phyloP scores from a whole-genome alignment of 2,113 vertebrate species.

The Aspidoscelis tigris region DNA sequence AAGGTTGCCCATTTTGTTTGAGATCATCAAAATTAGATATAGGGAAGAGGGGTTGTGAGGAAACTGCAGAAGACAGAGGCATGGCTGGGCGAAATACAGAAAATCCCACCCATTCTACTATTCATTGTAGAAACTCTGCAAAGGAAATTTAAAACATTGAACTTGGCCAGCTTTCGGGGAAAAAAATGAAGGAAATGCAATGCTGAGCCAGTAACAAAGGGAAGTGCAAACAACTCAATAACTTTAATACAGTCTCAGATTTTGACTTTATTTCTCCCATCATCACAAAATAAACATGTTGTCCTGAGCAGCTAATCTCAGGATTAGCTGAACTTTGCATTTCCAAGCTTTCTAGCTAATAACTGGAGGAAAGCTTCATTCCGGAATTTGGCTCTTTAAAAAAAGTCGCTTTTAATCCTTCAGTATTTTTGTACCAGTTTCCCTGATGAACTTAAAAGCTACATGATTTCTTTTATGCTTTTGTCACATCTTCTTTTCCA shows the following conservation, averaged over 20 bases:
- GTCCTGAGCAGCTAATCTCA: slow-evolving; percentile 17
- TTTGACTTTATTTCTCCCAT: neutral
- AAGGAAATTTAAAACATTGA: neutral
- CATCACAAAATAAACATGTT: slow-evolving; percentile 20
- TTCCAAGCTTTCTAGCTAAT: slow-evolving; percentile 11
- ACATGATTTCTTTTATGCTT: neutral
- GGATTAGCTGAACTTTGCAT: slow-evolving; percentile 18
- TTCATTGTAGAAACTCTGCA: no score
- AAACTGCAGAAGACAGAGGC: neutral
- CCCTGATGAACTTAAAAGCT: neutral
- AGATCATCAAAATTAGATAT: neutral
- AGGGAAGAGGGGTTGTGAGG: neutral
- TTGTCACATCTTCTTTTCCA: neutral
- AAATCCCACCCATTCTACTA: no score
- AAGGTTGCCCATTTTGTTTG: neutral
- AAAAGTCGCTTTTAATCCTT: neutral
- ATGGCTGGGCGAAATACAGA: neutral
- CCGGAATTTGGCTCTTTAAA: neutral
- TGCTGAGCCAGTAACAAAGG: neutral
- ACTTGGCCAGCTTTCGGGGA: neutral
- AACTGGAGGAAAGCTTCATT: slow-evolving; percentile 7
- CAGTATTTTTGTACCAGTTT: neutral
- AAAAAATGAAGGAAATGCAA: neutral
- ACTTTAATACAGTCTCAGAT: neutral
- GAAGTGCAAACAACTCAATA: neutral